Evolutionary conservation across 2,888 invertebrate genomes (phyloP).

Genomic region (Caenorhabditis plicata): DNA sequence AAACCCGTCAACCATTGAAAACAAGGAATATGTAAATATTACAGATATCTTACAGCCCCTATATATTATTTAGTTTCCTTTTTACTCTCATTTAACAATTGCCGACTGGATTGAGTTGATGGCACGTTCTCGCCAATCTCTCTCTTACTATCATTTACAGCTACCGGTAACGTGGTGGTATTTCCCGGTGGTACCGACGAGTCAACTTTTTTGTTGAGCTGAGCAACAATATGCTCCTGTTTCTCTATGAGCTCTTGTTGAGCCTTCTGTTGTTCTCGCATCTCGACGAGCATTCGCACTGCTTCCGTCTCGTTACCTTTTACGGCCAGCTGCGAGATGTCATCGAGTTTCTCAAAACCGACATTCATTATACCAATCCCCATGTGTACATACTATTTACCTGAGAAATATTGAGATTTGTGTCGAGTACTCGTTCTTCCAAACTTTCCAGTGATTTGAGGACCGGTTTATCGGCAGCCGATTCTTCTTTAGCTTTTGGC

Average conservation of each 20-base stretch:
- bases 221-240: slow-evolving; percentile 49
- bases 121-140: no score
- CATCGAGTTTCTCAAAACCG: slow-evolving; percentile 39
- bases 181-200: no score
- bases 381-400: slow-evolving; percentile 5
- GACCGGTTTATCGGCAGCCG: slow-evolving; percentile 30
- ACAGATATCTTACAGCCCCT: no score
- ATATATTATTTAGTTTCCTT: no score
- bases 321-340: slow-evolving; percentile 46
- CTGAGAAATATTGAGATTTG: slow-evolving; percentile 52
- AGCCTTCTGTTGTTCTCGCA: slow-evolving; percentile 47
- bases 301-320: slow-evolving; percentile 49
- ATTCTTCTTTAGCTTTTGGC: slow-evolving; percentile 33
- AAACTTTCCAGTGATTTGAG: slow-evolving; percentile 45
- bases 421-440: slow-evolving; percentile 48
- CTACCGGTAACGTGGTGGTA: no score
- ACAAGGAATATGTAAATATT: no score
- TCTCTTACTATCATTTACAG: no score
- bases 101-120: no score
- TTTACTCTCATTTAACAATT: no score
- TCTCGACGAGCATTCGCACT: slow-evolving; percentile 45
- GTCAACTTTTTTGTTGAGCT: slow-evolving; percentile 46
- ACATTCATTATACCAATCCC: background rate
- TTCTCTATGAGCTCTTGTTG: slow-evolving; percentile 47
- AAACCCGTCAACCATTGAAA: no score